Percentiles rank a stretch among this genome's conserved stretches.
Conservation (phyloP, 2,113 vertebrate genomes). For the Turdus rufiventris region DNA sequence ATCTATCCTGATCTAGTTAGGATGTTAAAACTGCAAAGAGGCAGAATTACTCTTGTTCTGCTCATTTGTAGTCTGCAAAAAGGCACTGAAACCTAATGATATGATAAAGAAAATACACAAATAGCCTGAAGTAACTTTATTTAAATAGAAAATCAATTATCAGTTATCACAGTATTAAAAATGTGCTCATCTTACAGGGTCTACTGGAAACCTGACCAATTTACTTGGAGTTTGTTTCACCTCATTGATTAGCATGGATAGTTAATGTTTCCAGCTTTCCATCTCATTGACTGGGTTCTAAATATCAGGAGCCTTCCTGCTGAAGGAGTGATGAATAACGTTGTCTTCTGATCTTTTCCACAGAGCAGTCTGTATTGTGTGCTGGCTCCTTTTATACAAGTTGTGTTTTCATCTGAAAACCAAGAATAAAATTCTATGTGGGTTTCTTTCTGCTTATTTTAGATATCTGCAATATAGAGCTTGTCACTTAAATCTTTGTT, state of each 20-base stretch:
- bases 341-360: background rate
- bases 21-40: background rate
- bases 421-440: conserved; percentile 41
- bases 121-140: background rate
- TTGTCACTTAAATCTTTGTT: conserved; percentile 51
- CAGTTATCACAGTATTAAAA: background rate
- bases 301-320: background rate
- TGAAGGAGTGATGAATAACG: background rate
- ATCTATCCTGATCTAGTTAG: background rate
- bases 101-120: background rate
- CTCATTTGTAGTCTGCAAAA: background rate
- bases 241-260: background rate
- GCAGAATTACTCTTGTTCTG: background rate
- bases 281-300: background rate
- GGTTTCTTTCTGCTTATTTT: conserved; percentile 41
- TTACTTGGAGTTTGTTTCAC: background rate
- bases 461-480: conserved; percentile 5
- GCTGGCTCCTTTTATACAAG: background rate
- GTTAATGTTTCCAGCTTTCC: background rate
- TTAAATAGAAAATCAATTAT: background rate
- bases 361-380: background rate
- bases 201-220: background rate
- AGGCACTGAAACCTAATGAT: background rate
- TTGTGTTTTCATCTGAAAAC: conserved; percentile 32
- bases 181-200: background rate